phyloP scores from a whole-genome alignment of 2,797 vertebrate species.

The Enteromius trimaculatus region DNA sequence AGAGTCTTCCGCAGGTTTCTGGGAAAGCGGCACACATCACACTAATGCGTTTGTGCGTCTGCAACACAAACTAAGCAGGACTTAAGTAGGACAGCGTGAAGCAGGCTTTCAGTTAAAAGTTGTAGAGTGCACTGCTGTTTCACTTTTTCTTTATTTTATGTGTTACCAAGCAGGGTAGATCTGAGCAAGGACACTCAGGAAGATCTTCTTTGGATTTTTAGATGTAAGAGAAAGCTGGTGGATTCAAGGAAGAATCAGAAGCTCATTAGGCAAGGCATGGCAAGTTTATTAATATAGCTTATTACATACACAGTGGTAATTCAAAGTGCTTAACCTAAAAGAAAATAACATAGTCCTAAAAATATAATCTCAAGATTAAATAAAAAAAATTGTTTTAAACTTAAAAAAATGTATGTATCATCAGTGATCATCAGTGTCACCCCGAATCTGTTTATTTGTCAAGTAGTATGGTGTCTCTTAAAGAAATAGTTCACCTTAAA shows the following conservation, averaged over 20 bases:
- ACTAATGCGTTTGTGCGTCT: slow-evolving; percentile 38
- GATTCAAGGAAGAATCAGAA: background rate
- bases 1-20: slow-evolving; percentile 13
- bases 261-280: background rate
- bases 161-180: background rate
- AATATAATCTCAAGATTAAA: no score
- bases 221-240: background rate
- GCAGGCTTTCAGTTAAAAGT: background rate
- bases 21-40: slow-evolving; percentile 24
- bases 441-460: background rate
- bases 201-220: background rate
- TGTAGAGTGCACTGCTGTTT: background rate
- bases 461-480: background rate
- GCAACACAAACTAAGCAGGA: slow-evolving; percentile 2
- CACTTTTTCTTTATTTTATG: background rate
- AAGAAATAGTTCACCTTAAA: background rate
- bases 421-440: background rate
- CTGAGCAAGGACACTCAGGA: background rate
- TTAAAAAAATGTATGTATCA: background rate
- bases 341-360: no score
- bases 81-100: slow-evolving; percentile 8
- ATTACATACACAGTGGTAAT: no score
- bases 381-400: no score
- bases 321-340: no score
- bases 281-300: no score